These are phyloP conservation scores for Nomada flava DNA, from an alignment of 2,888 invertebrate species.

Conservation along the genomic window DNA sequence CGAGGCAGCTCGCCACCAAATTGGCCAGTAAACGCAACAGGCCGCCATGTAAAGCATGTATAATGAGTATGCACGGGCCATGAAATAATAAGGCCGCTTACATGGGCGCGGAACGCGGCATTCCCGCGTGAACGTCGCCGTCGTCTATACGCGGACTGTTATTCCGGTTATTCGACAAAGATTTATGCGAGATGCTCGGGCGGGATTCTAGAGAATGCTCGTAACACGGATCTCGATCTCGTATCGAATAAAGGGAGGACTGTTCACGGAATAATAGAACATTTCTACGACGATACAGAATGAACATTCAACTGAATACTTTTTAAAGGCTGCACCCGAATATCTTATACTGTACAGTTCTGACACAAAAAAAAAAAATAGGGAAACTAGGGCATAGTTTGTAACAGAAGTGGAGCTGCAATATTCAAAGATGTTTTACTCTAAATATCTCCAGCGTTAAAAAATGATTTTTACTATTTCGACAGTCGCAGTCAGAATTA, in stretches of 20 bases:
- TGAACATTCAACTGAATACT: background rate
- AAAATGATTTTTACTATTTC: too few species aligned
- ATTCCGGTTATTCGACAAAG: constrained; percentile 66
- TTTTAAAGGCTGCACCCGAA: too few species aligned
- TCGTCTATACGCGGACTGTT: constrained; percentile 41
- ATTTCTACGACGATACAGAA: background rate
- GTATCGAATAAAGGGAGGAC: background rate
- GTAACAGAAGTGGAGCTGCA: too few species aligned
- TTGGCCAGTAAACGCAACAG: constrained; percentile 69
- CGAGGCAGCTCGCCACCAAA: constrained; percentile 63
- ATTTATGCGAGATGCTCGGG: constrained; percentile 59
- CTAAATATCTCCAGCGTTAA: too few species aligned
- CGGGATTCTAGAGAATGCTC: constrained; percentile 33
- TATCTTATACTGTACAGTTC: too few species aligned
- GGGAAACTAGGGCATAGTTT: too few species aligned
- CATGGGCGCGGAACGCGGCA: constrained; percentile 16
- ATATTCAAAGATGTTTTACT: too few species aligned
- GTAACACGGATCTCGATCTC: constrained; percentile 7
- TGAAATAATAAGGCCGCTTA: constrained; percentile 69
- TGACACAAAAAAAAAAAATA: too few species aligned
- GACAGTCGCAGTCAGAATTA: too few species aligned
- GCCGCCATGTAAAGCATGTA: constrained; percentile 62
- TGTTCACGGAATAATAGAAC: background rate
- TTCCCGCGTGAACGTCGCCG: constrained; percentile 3
- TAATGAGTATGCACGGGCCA: constrained; percentile 67